phyloP scores from a whole-genome alignment of 1,140 invertebrate genomes.

The Lepidostoma basale region DNA sequence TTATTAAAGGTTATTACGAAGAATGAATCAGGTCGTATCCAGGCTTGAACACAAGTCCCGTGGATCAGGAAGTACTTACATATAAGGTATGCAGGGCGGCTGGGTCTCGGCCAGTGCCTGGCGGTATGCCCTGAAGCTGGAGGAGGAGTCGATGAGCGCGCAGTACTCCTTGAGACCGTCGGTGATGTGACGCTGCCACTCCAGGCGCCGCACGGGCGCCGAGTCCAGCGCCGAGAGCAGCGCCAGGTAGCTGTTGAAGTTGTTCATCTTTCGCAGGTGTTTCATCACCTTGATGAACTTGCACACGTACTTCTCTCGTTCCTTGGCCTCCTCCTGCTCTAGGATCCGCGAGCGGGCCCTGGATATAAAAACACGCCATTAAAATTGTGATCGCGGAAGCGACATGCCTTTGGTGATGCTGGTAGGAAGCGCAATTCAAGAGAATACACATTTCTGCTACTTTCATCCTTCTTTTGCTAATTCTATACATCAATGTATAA shows the following conservation, averaged over 20 bases:
- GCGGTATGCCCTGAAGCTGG: constrained; percentile 93
- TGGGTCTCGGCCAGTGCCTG: constrained; percentile 91
- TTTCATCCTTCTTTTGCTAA: too few species aligned
- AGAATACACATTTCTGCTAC: too few species aligned
- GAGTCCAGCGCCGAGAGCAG: constrained; percentile 95
- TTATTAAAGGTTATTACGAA: too few species aligned
- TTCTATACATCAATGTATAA: too few species aligned
- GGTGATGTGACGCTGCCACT: constrained; percentile 93
- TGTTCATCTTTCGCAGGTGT: constrained; percentile 94
- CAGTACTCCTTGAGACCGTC: constrained; percentile 94
- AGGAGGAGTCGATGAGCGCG: constrained; percentile 93
- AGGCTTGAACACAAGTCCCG: too few species aligned
- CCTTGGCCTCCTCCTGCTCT: constrained; percentile 80
- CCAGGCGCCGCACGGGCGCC: constrained; percentile 90
- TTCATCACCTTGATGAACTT: constrained; percentile 99
- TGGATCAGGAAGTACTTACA: too few species aligned
- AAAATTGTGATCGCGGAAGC: too few species aligned
- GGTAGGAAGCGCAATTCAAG: too few species aligned
- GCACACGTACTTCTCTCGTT: constrained; percentile 93
- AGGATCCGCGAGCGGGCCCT: constrained; percentile 73
- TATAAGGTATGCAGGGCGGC: constrained; percentile 98
- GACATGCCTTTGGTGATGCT: too few species aligned
- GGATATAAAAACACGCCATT: constrained; percentile 47
- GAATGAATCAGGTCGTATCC: too few species aligned
- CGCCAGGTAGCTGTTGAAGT: constrained; percentile 98